Evolutionary conservation across 2,113 vertebrate species (phyloP).

Genomic region (Elephas maximus): DNA sequence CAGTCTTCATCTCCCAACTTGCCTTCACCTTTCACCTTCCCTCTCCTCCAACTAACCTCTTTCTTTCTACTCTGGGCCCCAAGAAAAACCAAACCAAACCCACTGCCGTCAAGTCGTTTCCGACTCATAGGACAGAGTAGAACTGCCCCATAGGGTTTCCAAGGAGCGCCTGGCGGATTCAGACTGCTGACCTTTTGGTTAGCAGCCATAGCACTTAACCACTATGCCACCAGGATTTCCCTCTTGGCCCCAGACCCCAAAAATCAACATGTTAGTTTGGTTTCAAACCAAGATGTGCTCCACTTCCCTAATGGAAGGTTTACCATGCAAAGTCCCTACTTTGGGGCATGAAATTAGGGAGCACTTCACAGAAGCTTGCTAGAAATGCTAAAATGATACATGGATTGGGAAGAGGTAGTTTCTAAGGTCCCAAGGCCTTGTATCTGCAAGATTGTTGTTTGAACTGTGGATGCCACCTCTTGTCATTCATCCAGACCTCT

Average conservation of each 20-base stretch:
- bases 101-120: too few relatives aligned
- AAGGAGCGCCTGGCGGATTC: too few relatives aligned
- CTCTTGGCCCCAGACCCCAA: background rate
- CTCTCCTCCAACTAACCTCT: background rate
- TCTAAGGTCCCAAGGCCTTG: background rate
- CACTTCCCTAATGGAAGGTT: constrained; percentile 8
- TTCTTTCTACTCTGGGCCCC: background rate
- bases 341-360: background rate
- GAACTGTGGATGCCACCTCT: background rate
- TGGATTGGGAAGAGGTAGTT: background rate
- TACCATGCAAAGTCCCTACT: background rate
- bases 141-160: too few relatives aligned
- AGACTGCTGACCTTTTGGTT: too few relatives aligned
- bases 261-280: background rate
- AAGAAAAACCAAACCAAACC: background rate
- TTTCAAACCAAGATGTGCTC: background rate
- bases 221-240: too few relatives aligned
- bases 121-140: too few relatives aligned
- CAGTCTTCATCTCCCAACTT: background rate
- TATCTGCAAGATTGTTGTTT: background rate
- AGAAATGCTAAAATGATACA: background rate
- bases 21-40: background rate
- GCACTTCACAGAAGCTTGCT: background rate
- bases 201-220: too few relatives aligned
- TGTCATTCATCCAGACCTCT: background rate